phyloP scores from a whole-genome alignment of 2,888 invertebrate species.

The Phaedon cochleariae region DNA sequence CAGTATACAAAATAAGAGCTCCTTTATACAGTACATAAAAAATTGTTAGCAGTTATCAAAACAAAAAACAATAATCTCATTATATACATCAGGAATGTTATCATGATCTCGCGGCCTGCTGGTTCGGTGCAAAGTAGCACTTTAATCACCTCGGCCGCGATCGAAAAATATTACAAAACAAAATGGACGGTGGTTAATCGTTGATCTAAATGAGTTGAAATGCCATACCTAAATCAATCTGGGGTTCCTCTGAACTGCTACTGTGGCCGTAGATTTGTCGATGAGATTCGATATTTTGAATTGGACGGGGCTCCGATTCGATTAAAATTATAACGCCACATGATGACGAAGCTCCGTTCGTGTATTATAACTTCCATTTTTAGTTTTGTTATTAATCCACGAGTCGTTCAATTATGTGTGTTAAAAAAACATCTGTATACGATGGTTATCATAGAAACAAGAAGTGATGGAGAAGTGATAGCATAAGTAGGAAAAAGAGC shows the following conservation, averaged over 20 bases:
- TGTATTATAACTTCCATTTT: slow-evolving; percentile 57
- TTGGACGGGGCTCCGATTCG: slow-evolving; percentile 47
- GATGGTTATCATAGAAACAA: too few relatives aligned
- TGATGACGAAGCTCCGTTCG: slow-evolving; percentile 53
- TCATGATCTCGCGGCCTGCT: background rate
- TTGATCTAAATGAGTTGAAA: slow-evolving; percentile 54
- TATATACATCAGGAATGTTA: background rate
- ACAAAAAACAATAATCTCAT: background rate
- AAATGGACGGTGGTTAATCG: slow-evolving; percentile 51
- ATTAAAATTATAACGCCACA: slow-evolving; percentile 54
- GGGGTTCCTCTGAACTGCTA: slow-evolving; percentile 33
- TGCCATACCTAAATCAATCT: slow-evolving; percentile 54
- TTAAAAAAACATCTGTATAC: too few relatives aligned
- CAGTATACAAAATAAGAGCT: too few relatives aligned
- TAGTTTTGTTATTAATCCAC: slow-evolving; percentile 57
- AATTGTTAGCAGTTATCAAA: background rate
- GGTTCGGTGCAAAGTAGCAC: background rate
- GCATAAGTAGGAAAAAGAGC: too few relatives aligned
- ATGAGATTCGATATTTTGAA: slow-evolving; percentile 48
- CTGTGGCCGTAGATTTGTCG: slow-evolving; percentile 44
- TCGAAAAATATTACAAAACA: slow-evolving; percentile 41
- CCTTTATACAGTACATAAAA: too few relatives aligned
- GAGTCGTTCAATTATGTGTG: background rate
- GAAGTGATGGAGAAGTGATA: too few relatives aligned
- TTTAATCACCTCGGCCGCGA: slow-evolving; percentile 21